Percentiles rank a stretch among this genome's conserved stretches.
Conservation (phyloP, 2,888 invertebrate species). For the Thera britannica region DNA sequence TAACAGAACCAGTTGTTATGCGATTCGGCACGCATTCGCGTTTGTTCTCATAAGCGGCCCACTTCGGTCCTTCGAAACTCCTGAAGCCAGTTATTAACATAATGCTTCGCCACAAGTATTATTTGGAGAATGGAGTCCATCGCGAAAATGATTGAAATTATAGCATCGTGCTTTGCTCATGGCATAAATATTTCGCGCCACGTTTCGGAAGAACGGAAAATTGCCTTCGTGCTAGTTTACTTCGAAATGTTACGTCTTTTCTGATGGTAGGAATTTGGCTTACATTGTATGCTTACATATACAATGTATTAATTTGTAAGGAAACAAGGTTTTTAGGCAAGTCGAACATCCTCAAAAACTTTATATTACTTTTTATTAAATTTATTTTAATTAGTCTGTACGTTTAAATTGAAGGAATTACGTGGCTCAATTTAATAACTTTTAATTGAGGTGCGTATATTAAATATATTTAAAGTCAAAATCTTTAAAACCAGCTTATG, state of each 20-base stretch:
- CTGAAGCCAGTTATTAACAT: slow-evolving; percentile 70
- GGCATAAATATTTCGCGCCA: slow-evolving; percentile 46
- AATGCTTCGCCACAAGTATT: slow-evolving; percentile 64
- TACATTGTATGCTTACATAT: background rate
- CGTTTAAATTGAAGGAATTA: no score
- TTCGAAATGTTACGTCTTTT: slow-evolving; percentile 31
- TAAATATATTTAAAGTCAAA: background rate
- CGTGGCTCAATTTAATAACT: no score
- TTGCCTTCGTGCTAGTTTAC: slow-evolving; percentile 48
- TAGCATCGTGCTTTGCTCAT: slow-evolving; percentile 45
- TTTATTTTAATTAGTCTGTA: no score
- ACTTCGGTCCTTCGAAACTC: slow-evolving; percentile 53
- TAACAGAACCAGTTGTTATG: slow-evolving; percentile 68
- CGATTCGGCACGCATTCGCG: slow-evolving; percentile 67
- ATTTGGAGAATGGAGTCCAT: slow-evolving; percentile 70
- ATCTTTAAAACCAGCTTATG: background rate
- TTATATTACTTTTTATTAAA: no score
- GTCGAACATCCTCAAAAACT: no score
- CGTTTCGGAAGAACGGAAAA: slow-evolving; percentile 53
- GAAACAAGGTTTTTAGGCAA: no score
- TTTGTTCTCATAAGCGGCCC: slow-evolving; percentile 58
- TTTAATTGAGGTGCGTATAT: no score
- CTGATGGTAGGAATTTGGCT: background rate
- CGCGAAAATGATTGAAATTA: slow-evolving; percentile 73
- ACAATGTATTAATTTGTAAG: background rate